These are phyloP conservation scores for Stenodera caucasica DNA, from an alignment of 2,888 invertebrate genomes.

Conservation along the genomic window DNA sequence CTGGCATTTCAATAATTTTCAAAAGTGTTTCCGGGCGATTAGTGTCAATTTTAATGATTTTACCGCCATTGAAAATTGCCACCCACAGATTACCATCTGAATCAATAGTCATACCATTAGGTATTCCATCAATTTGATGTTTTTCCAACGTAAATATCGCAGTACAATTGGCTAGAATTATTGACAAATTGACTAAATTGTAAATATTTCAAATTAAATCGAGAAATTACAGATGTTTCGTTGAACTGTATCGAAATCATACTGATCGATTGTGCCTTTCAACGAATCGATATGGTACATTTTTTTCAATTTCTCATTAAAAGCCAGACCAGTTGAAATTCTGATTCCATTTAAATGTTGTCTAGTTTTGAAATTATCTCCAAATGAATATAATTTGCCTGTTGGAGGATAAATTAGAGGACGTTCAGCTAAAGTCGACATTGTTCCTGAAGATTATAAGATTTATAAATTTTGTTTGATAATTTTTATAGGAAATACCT, in stretches of 20 bases:
- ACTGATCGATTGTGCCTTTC: conserved; percentile 65
- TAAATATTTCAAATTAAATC: conserved; percentile 3
- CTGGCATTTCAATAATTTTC: conserved; percentile 65
- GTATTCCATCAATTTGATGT: conserved; percentile 56
- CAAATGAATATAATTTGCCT: conserved; percentile 38
- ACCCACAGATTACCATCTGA: conserved; percentile 77
- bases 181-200: neutral
- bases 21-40: conserved; percentile 59
- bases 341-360: conserved; percentile 37
- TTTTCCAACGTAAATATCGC: conserved; percentile 61
- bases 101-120: conserved; percentile 81
- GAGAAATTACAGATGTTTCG: conserved; percentile 50
- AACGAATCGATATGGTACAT: conserved; percentile 78
- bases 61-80: conserved; percentile 71
- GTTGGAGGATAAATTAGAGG: conserved; percentile 28
- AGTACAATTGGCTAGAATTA: conserved; percentile 62
- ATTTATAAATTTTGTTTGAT: neutral
- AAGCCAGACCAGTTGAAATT: conserved; percentile 69
- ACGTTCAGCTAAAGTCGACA: conserved; percentile 25
- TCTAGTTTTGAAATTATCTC: conserved; percentile 28
- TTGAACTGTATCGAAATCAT: conserved; percentile 64
- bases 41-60: conserved; percentile 63
- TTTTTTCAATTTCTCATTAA: conserved; percentile 66
- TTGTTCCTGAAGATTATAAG: conserved; percentile 30
- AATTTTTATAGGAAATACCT: conserved; percentile 32